Conservation (phyloP, 2,113 vertebrate species). For the Poeciliopsis retropinna region DNA sequence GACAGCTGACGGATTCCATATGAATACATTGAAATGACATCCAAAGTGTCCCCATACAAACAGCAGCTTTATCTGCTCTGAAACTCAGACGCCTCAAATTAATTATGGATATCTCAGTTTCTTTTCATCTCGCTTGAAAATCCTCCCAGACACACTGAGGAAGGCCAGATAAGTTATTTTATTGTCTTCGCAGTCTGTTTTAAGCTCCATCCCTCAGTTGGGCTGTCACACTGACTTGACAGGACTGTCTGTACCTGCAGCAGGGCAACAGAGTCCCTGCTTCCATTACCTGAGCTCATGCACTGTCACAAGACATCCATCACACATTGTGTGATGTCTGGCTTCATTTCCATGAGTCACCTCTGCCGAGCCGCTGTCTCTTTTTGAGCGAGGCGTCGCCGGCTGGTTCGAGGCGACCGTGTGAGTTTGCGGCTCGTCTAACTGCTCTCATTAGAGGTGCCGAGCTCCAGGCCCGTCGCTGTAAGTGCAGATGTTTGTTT, state of each 20-base stretch:
- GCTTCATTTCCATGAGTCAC: slow-evolving; percentile 63
- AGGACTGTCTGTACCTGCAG: slow-evolving; percentile 49
- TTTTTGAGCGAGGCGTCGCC: slow-evolving; percentile 24
- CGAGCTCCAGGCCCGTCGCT: slow-evolving; percentile 21
- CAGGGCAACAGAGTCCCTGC: slow-evolving; percentile 36
- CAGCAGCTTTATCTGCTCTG: slow-evolving; percentile 15
- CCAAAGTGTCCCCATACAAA: slow-evolving; percentile 7
- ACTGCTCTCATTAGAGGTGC: slow-evolving; percentile 43
- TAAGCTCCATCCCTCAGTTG: slow-evolving; percentile 16
- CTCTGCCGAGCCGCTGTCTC: slow-evolving; percentile 47
- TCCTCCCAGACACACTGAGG: slow-evolving; percentile 4
- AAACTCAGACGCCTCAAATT: slow-evolving; percentile 33
- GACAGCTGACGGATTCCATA: slow-evolving; percentile 20
- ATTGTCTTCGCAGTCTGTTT: slow-evolving; percentile 16
- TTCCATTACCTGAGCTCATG: slow-evolving; percentile 36
- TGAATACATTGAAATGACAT: slow-evolving; percentile 6
- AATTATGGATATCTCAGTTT: slow-evolving; percentile 25
- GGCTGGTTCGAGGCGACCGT: slow-evolving; percentile 35
- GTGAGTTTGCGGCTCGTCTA: slow-evolving; percentile 51
- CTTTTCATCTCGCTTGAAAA: slow-evolving; percentile 7
- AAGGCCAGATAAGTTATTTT: slow-evolving; percentile 9
- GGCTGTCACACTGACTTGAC: slow-evolving; percentile 37
- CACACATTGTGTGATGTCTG: slow-evolving; percentile 26
- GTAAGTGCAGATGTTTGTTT: slow-evolving; percentile 23
- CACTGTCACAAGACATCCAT: slow-evolving; percentile 50